These are phyloP conservation scores for Bradysia coprophila DNA, from an alignment of 1,140 invertebrate genomes.

Conservation along the genomic window DNA sequence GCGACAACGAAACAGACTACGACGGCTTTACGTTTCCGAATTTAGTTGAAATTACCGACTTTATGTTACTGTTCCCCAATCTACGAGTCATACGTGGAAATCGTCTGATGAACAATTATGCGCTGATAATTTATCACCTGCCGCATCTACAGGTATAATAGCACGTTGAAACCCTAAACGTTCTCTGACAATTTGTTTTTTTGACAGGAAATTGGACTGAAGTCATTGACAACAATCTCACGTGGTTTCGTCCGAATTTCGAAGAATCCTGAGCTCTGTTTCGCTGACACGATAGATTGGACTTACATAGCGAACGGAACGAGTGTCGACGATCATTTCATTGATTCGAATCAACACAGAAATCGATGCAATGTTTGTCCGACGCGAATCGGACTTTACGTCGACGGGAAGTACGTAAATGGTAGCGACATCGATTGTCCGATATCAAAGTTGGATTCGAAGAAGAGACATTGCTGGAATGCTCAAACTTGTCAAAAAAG, in stretches of 20 bases:
- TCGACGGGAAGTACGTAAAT: slow-evolving; percentile 12
- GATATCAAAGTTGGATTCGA: neutral
- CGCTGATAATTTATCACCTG: slow-evolving; percentile 71
- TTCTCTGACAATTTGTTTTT: no score
- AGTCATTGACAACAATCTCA: slow-evolving; percentile 58
- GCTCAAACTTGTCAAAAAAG: slow-evolving; percentile 49
- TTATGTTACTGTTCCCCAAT: slow-evolving; percentile 68
- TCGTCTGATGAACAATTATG: slow-evolving; percentile 66
- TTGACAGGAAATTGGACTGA: slow-evolving; percentile 63
- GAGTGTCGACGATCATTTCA: neutral
- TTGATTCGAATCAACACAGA: slow-evolving; percentile 31
- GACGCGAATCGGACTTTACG: slow-evolving; percentile 16
- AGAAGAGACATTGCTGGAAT: slow-evolving; percentile 51
- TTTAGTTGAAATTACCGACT: slow-evolving; percentile 42
- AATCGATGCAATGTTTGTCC: slow-evolving; percentile 50
- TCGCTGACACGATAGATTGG: slow-evolving; percentile 86
- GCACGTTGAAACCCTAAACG: no score
- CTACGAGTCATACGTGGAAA: slow-evolving; percentile 82
- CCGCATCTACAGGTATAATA: slow-evolving; percentile 31
- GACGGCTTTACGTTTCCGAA: slow-evolving; percentile 43
- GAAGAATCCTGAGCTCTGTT: slow-evolving; percentile 76
- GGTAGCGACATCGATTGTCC: slow-evolving; percentile 1
- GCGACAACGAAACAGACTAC: slow-evolving; percentile 25
- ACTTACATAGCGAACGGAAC: slow-evolving; percentile 39
- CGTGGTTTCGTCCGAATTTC: slow-evolving; percentile 73